These are phyloP conservation scores for Sceloporus tristichus DNA, from an alignment of 2,113 vertebrate species.

Conservation along the genomic window DNA sequence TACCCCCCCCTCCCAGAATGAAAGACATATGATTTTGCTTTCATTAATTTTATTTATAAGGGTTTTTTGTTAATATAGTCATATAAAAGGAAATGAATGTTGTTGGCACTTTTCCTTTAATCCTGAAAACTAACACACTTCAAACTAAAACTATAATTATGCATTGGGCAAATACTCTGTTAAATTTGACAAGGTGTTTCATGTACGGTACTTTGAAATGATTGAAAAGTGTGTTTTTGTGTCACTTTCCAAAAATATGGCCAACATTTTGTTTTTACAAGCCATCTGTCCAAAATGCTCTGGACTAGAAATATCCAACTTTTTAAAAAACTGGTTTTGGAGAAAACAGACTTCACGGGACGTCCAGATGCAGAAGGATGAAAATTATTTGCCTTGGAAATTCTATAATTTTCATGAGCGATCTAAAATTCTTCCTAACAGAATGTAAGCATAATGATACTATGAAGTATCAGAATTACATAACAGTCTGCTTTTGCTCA, in stretches of 20 bases:
- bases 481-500: not conserved
- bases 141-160: not conserved
- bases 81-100: not conserved
- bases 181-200: conserved; percentile 2
- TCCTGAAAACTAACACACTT: not conserved
- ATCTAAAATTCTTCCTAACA: not conserved
- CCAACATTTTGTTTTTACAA: not conserved
- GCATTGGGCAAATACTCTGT: not conserved
- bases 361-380: too few species aligned
- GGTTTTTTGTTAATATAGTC: not conserved
- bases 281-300: conserved; percentile 7
- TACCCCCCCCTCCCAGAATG: not conserved
- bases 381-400: not conserved
- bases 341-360: not conserved
- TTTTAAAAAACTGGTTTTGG: not conserved
- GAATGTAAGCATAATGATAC: not conserved
- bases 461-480: not conserved
- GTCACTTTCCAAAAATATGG: not conserved
- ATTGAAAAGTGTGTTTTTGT: not conserved
- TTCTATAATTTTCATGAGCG: not conserved
- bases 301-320: not conserved
- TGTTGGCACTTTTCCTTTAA: not conserved
- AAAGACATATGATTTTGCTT: not conserved
- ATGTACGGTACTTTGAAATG: not conserved
- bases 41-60: not conserved